Evolutionary conservation across 2,113 vertebrate genomes (phyloP).

Genomic region (Todiramphus chloris): DNA sequence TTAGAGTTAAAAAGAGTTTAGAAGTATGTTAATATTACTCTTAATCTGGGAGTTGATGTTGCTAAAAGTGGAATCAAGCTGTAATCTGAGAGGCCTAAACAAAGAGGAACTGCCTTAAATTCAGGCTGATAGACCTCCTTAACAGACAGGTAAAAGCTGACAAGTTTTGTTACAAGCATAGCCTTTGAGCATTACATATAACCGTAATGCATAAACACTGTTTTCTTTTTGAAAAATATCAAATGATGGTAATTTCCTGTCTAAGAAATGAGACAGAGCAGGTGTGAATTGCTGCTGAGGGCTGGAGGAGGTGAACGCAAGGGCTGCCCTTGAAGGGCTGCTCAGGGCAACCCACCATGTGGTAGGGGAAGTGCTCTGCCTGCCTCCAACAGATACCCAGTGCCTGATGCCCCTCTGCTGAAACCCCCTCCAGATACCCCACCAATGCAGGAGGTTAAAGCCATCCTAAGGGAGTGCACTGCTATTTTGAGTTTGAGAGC

Average conservation of each 20-base stretch:
- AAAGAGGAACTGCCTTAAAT: neutral
- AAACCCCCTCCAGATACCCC: neutral
- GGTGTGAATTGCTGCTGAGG: neutral
- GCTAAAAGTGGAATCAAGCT: neutral
- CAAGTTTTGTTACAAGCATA: neutral
- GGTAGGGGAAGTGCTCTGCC: neutral
- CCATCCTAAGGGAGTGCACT: accelerated
- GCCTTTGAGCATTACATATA: neutral
- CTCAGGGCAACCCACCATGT: accelerated
- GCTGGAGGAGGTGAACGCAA: neutral
- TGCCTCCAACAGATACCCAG: accelerated
- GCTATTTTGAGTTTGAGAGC: neutral
- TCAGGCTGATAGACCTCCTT: neutral
- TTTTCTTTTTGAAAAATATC: neutral
- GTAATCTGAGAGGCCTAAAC: neutral
- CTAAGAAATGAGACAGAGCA: neutral
- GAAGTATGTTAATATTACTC: neutral
- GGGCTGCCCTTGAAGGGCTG: neutral
- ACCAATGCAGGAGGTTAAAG: neutral
- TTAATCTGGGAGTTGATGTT: neutral
- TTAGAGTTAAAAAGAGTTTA: neutral
- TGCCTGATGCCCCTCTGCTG: neutral
- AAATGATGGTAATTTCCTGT: neutral
- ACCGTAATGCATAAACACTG: neutral
- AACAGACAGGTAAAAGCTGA: neutral